Evolutionary conservation across 2,888 invertebrate genomes (phyloP).

Genomic region (Mongoloraphidia duomilia): DNA sequence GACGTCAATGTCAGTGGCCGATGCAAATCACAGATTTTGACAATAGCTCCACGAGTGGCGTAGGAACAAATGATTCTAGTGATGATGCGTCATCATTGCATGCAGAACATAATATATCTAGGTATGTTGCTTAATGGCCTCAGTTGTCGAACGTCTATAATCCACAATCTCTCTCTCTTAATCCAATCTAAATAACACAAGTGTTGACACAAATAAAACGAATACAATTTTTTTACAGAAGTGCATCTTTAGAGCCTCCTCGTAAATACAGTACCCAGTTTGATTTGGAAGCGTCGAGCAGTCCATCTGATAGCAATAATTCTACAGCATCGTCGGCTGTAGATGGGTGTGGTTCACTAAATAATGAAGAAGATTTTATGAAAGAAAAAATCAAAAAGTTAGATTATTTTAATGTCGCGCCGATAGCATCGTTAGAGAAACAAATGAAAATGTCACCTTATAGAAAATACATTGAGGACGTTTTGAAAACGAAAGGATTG

Average conservation of each 20-base stretch:
- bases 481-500: constrained; percentile 74
- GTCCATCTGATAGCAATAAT: constrained; percentile 35
- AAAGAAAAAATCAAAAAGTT: background rate
- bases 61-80: constrained; percentile 1
- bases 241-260: background rate
- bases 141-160: too few relatives aligned
- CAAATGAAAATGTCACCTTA: constrained; percentile 35
- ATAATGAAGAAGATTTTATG: background rate
- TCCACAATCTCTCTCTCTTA: too few relatives aligned
- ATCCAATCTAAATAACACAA: too few relatives aligned
- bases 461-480: constrained; percentile 73
- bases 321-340: constrained; percentile 21
- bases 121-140: background rate
- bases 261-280: constrained; percentile 12
- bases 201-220: background rate
- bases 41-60: constrained; percentile 7
- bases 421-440: constrained; percentile 35
- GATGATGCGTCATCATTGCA: background rate
- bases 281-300: constrained; percentile 20
- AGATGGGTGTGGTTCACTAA: constrained; percentile 14
- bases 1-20: constrained; percentile 16
- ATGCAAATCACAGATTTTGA: constrained; percentile 22
- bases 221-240: background rate
- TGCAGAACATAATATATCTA: background rate
- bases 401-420: constrained; percentile 34